phyloP scores from a whole-genome alignment of 1,140 invertebrate genomes.

The Berghia stephanieae region DNA sequence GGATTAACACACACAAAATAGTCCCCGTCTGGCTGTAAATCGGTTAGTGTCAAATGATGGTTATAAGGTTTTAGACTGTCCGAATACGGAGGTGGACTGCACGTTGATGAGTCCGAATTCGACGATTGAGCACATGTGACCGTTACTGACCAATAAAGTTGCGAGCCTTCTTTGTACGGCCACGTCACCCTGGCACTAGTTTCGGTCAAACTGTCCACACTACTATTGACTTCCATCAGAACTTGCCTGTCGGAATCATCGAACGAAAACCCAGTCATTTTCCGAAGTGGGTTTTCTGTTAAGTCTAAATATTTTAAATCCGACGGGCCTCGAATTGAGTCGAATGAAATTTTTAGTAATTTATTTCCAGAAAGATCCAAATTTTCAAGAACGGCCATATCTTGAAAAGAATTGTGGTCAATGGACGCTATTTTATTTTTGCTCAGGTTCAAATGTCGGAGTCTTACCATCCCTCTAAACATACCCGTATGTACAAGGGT shows the following conservation, averaged over 20 bases:
- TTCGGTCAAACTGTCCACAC: conserved; percentile 1
- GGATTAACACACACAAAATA: conserved; percentile 45
- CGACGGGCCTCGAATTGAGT: not conserved
- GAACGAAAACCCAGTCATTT: conserved; percentile 36
- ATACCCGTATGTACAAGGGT: conserved; percentile 46
- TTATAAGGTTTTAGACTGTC: conserved; percentile 34
- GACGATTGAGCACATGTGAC: conserved; percentile 26
- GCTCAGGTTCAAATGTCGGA: conserved; percentile 53
- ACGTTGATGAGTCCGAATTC: not conserved
- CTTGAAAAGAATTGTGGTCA: not conserved
- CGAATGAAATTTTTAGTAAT: not conserved
- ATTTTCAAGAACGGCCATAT: not conserved
- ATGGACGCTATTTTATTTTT: conserved; percentile 39
- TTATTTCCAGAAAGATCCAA: conserved; percentile 14
- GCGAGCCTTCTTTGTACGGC: conserved; percentile 39
- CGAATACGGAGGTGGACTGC: conserved; percentile 16
- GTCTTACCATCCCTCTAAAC: conserved; percentile 60
- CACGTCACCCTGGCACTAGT: conserved; percentile 33
- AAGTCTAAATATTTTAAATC: conserved; percentile 13
- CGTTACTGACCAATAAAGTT: conserved; percentile 42
- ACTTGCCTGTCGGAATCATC: conserved; percentile 16
- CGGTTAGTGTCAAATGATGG: conserved; percentile 11
- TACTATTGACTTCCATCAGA: conserved; percentile 37
- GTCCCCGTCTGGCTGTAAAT: conserved; percentile 20
- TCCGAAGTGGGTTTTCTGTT: conserved; percentile 35